Evolutionary conservation across 2,888 invertebrate species (phyloP).

Genomic region (Serrognathus titanus): DNA sequence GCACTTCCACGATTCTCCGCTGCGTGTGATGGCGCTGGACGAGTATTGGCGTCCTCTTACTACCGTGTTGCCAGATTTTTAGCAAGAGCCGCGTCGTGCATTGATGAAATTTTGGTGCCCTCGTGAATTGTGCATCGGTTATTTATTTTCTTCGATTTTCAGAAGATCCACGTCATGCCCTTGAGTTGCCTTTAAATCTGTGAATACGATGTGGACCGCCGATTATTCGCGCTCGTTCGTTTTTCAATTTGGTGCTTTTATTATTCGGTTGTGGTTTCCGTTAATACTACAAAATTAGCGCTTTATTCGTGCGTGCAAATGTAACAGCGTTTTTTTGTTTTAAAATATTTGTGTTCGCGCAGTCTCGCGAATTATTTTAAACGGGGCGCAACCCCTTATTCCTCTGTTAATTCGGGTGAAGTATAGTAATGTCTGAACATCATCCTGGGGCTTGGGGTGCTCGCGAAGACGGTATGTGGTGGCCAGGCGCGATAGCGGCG

Average conservation of each 20-base stretch:
- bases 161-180: constrained; percentile 6
- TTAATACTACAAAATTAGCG: not conserved
- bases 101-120: constrained; percentile 5
- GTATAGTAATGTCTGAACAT: constrained; percentile 57
- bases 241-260: constrained; percentile 21
- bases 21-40: constrained; percentile 45
- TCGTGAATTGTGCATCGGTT: constrained; percentile 17
- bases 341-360: constrained; percentile 12
- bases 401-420: constrained; percentile 14
- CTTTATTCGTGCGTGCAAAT: too few species aligned
- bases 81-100: constrained; percentile 36
- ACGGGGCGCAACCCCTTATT: constrained; percentile 17
- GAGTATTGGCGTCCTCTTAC: constrained; percentile 47
- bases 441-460: constrained; percentile 64
- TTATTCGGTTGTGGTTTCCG: constrained; percentile 15
- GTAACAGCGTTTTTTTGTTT: constrained; percentile 10
- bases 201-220: constrained; percentile 12
- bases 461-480: constrained; percentile 61
- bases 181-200: not conserved
- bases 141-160: constrained; percentile 10
- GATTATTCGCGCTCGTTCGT: constrained; percentile 20
- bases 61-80: constrained; percentile 51
- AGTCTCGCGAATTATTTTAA: constrained; percentile 15
- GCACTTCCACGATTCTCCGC: constrained; percentile 36
- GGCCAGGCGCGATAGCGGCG: constrained; percentile 55